phyloP scores from a whole-genome alignment of 2,888 invertebrate genomes.

The Tiliacea citrago region DNA sequence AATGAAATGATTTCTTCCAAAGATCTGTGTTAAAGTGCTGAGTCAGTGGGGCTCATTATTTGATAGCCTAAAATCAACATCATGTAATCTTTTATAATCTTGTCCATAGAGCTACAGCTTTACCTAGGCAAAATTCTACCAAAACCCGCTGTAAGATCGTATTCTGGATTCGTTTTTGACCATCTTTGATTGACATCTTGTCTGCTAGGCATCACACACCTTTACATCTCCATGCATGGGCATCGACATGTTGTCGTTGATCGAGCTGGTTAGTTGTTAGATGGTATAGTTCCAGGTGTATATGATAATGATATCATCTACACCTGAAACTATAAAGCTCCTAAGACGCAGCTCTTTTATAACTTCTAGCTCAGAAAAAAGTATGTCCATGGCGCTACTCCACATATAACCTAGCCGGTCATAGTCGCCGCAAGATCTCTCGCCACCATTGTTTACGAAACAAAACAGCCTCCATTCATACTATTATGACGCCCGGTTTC shows the following conservation, averaged over 20 bases:
- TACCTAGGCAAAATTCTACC: not conserved
- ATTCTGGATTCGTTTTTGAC: not conserved
- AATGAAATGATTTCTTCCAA: conserved; percentile 22
- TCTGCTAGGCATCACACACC: no score
- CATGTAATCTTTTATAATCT: not conserved
- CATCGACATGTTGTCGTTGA: no score
- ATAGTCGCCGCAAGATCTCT: conserved; percentile 5
- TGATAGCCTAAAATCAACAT: not conserved
- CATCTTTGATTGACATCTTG: not conserved
- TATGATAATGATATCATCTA: not conserved
- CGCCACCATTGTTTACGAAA: conserved; percentile 29
- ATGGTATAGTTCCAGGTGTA: no score
- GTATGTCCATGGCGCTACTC: not conserved
- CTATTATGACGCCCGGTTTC: conserved; percentile 42
- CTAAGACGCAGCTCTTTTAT: not conserved
- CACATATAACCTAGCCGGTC: not conserved
- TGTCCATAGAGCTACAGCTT: not conserved
- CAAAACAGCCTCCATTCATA: conserved; percentile 32
- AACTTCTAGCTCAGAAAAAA: no score
- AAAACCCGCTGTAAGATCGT: not conserved
- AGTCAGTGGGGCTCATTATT: conserved; percentile 1
- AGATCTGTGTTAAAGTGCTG: conserved; percentile 21
- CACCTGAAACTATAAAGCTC: not conserved
- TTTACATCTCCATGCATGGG: not conserved
- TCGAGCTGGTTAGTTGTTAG: no score